Evolutionary conservation across 2,888 invertebrate species (phyloP), one percentile per base, ranked within the genome.

Genomic region (Drosophila acutilabella): DNA sequence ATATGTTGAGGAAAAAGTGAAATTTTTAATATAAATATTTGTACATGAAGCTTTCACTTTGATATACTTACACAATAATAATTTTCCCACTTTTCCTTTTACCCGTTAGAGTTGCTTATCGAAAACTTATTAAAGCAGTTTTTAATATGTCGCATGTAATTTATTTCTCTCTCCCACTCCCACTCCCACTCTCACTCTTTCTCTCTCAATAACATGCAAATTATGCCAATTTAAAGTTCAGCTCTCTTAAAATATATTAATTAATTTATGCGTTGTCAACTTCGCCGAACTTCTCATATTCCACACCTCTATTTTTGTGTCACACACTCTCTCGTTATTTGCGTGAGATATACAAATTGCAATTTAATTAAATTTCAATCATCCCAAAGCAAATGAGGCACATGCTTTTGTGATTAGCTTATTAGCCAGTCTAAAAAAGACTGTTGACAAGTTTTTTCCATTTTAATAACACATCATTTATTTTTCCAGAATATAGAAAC

Each of bases 1-100:
- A 65, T 62, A 64, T 82, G 58, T 47, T 56, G 20, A 47, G 42
- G 47, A 74, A 79, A 82, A 88, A 74, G 74, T 77, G 67, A 58
- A 74, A 74, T 65, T 84, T 84, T 82, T 84, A 82, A 82, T 82
- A 87, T 79, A 81, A 82, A 87, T 87, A 71, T 76, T 81, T 82
- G 66, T 16, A 7, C 52, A 56, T 40, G 4, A 50, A 48, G 73
- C 72, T 75, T 71, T 73, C 71, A 75, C 73, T 73, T 73, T 73
- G 76, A 57, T 38, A 48, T 1, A 30, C 36, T 45, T 38, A 30
- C 14, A 53, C 23, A 36, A 36, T 23, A 52, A 10, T 30, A 23
- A 54, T 5, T 16, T 20, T 16, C 40, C n/a, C 40, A n/a, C 30
- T 14, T 16, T 20, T 13, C 16, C 14, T 13, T 3, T 23, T 30